Evolutionary conservation across 2,888 invertebrate genomes (phyloP).

Genomic region (Drosophila planitibia): DNA sequence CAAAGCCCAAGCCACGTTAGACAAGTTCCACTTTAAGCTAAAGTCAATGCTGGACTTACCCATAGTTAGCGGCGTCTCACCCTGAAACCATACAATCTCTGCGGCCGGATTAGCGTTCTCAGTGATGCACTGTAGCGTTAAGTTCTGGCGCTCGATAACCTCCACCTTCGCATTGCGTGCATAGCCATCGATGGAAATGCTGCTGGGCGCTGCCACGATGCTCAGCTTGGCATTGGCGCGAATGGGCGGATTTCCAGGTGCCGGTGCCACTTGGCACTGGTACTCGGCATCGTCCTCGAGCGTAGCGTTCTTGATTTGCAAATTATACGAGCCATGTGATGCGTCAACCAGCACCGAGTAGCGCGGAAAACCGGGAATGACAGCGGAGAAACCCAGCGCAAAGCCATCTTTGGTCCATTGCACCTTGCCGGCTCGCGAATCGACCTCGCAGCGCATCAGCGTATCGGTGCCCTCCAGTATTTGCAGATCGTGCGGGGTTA

Average conservation of each 20-base stretch:
- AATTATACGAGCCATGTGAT: constrained; percentile 93
- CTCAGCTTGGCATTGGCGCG: constrained; percentile 94
- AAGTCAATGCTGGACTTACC: constrained; percentile 45
- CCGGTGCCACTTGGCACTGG: constrained; percentile 98
- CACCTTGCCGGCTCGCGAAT: constrained; percentile 93
- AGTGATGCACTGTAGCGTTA: constrained; percentile 82
- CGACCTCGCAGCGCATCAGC: constrained; percentile 93
- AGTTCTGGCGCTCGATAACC: constrained; percentile 82
- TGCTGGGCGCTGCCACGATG: constrained; percentile 86
- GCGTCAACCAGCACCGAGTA: constrained; percentile 95
- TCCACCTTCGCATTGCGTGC: constrained; percentile 83
- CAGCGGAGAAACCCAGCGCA: constrained; percentile 92
- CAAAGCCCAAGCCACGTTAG: constrained; percentile 18
- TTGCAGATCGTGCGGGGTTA: constrained; percentile 91
- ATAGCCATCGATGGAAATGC: constrained; percentile 83
- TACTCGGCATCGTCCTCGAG: constrained; percentile 97
- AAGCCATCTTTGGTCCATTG: constrained; percentile 98
- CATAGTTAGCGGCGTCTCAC: constrained; percentile 73
- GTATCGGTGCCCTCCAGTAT: constrained; percentile 94
- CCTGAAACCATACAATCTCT: constrained; percentile 82
- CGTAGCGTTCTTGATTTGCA: constrained; percentile 94
- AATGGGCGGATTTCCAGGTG: constrained; percentile 92
- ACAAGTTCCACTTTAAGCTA: background rate
- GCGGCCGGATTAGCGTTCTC: constrained; percentile 84
- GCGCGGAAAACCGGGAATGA: constrained; percentile 93